phyloP scores from a whole-genome alignment of 2,888 invertebrate genomes.

The Baccha elongata region DNA sequence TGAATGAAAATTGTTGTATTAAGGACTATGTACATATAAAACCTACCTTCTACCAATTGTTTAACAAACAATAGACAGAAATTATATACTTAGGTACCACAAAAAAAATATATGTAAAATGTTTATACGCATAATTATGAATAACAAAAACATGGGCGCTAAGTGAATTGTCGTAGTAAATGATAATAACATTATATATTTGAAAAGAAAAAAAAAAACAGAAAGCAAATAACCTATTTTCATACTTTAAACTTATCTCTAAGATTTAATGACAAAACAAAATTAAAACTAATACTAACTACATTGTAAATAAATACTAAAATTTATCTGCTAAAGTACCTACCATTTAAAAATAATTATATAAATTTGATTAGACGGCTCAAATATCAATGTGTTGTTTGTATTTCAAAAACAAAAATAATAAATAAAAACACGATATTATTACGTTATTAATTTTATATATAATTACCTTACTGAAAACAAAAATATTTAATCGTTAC shows the following conservation, averaged over 20 bases:
- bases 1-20: slow-evolving; percentile 33
- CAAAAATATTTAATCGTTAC: slow-evolving; percentile 36
- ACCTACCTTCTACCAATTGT: slow-evolving; percentile 58
- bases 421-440: slow-evolving; percentile 13
- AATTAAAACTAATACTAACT: slow-evolving; percentile 47
- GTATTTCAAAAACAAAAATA: slow-evolving; percentile 15
- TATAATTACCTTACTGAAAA: slow-evolving; percentile 35
- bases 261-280: slow-evolving; percentile 60
- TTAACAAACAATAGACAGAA: slow-evolving; percentile 44
- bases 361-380: slow-evolving; percentile 54
- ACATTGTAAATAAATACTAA: slow-evolving; percentile 64
- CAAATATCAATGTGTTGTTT: slow-evolving; percentile 68
- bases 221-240: slow-evolving; percentile 68
- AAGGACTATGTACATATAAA: slow-evolving; percentile 57
- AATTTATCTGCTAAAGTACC: slow-evolving; percentile 70
- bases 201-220: slow-evolving; percentile 44
- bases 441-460: slow-evolving; percentile 54
- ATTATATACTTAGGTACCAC: slow-evolving; percentile 32
- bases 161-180: slow-evolving; percentile 71
- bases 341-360: slow-evolving; percentile 46
- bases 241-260: slow-evolving; percentile 65
- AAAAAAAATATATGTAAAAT: slow-evolving; percentile 4
- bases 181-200: slow-evolving; percentile 69
- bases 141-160: slow-evolving; percentile 44
- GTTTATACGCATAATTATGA: slow-evolving; percentile 36